phyloP scores from a whole-genome alignment of 1,140 invertebrate genomes.

The Drosophila jambulina region DNA sequence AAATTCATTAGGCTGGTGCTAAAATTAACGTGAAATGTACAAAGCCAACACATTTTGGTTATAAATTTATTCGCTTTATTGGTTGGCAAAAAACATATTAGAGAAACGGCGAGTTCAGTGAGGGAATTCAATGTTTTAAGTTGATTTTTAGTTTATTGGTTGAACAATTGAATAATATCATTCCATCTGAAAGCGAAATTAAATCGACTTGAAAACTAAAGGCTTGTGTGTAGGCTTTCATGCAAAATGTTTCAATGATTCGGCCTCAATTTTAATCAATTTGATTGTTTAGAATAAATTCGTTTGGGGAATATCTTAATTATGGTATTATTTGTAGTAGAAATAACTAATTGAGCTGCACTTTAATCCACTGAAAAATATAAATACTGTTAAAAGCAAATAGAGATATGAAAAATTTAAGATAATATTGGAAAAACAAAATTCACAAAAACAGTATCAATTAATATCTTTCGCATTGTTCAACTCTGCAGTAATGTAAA shows the following conservation, averaged over 20 bases:
- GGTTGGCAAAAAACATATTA: constrained; percentile 1
- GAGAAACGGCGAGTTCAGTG: background rate
- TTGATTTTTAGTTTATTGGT: constrained; percentile 8
- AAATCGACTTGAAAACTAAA: constrained; percentile 1
- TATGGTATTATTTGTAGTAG: constrained; percentile 14
- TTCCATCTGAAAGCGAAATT: constrained; percentile 8
- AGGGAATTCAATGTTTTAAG: constrained; percentile 3
- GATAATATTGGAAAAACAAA: background rate
- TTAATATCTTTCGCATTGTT: background rate
- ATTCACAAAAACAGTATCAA: background rate
- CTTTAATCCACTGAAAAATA: too few relatives aligned
- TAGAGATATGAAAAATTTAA: background rate
- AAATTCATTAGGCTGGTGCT: constrained; percentile 49
- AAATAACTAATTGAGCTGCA: too few relatives aligned
- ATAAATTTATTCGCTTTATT: constrained; percentile 19
- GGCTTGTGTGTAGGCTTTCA: background rate
- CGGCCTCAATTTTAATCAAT: background rate
- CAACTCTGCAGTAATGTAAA: background rate
- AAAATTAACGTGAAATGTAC: constrained; percentile 5
- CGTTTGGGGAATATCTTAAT: background rate
- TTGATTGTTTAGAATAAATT: background rate
- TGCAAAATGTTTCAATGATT: constrained; percentile 1
- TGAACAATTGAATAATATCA: constrained; percentile 18
- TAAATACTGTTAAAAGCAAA: background rate
- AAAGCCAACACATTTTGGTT: constrained; percentile 5